phyloP scores from a whole-genome alignment of 2,888 invertebrate species.

The Xestia ashworthii region DNA sequence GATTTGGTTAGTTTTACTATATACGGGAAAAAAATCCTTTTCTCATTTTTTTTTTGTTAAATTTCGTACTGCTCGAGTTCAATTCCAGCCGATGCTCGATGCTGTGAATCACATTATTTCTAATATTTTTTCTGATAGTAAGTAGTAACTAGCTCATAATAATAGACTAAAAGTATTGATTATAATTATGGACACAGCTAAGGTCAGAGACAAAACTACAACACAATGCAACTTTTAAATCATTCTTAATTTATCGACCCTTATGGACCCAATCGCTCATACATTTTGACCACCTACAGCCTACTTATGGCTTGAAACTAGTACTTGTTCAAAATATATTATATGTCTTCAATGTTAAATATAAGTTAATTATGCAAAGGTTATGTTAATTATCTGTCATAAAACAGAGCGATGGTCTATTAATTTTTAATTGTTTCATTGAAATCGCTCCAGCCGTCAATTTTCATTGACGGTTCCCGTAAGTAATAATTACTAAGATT shows the following conservation, averaged over 20 bases:
- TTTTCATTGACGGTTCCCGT: conserved; percentile 55
- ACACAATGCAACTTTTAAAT: background rate
- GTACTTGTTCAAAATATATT: background rate
- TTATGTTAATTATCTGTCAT: conserved; percentile 48
- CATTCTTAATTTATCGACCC: background rate
- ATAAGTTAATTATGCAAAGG: conserved; percentile 28
- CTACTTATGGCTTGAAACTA: background rate
- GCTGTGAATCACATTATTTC: background rate
- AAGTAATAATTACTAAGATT: conserved; percentile 52
- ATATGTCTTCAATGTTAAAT: conserved; percentile 16
- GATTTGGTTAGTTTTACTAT: background rate
- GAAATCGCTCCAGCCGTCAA: conserved; percentile 59
- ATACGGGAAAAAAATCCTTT: background rate
- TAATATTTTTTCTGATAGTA: background rate
- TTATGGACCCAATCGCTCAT: background rate
- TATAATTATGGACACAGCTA: background rate
- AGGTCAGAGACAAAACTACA: background rate
- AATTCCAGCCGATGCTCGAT: background rate
- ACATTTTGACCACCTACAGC: background rate
- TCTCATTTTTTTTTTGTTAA: background rate
- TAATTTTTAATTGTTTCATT: conserved; percentile 63
- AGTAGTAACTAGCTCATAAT: background rate
- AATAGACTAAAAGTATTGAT: background rate
- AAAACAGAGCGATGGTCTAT: conserved; percentile 41
- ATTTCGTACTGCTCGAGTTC: background rate